Percentiles rank a stretch among this genome's conserved stretches.
These are phyloP conservation scores for Encarsia formosa DNA, from an alignment of 2,888 invertebrate genomes.

Conservation along the genomic window DNA sequence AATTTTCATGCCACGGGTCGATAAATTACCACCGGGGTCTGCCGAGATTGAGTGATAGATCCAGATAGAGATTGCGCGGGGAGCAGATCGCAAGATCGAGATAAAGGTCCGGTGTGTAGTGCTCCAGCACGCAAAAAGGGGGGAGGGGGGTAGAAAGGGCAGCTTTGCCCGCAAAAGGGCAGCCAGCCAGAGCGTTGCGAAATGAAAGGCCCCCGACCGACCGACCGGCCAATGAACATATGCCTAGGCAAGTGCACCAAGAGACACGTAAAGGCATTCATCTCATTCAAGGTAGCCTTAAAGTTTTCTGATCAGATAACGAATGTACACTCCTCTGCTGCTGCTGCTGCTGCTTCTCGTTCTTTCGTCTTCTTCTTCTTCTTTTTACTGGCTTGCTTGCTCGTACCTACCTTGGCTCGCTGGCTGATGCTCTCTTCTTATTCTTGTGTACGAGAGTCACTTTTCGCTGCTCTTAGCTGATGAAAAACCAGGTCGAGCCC, in stretches of 20 bases:
- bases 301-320: constrained; percentile 50
- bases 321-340: constrained; percentile 45
- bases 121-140: constrained; percentile 20
- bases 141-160: constrained; percentile 36
- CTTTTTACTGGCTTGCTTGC: constrained; percentile 5
- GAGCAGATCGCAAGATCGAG: constrained; percentile 5
- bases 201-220: constrained; percentile 45
- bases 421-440: no score
- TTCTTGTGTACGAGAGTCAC: no score
- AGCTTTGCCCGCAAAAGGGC: constrained; percentile 47
- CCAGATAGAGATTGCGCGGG: background rate
- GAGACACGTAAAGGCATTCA: constrained; percentile 50
- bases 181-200: constrained; percentile 28
- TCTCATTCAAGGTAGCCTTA: constrained; percentile 50
- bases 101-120: background rate
- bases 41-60: constrained; percentile 21
- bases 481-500: no score
- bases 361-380: constrained; percentile 1
- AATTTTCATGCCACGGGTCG: constrained; percentile 42
- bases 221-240: constrained; percentile 47
- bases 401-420: no score
- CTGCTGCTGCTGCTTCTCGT: constrained; percentile 5
- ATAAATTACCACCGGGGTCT: constrained; percentile 38
- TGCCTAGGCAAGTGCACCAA: constrained; percentile 49
- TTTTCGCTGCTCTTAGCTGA: no score